Base-by-base conservation (phyloP, 2,113 vertebrate genomes). In the Geococcyx californianus region DNA sequence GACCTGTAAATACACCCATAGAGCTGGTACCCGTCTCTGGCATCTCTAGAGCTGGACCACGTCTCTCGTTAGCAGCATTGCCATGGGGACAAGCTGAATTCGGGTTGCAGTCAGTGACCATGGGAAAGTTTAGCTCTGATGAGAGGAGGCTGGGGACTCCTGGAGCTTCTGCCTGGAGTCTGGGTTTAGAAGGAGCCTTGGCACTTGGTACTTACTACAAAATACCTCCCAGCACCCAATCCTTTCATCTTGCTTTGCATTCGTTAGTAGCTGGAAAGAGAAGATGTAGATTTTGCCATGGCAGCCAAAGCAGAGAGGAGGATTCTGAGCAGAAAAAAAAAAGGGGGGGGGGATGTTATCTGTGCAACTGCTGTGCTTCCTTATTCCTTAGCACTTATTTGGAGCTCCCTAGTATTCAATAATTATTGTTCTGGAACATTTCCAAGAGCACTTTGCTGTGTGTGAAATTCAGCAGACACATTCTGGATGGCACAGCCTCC, bases 321-420 rank as follows among this genome's bases (percentile, higher is more conserved):
- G 80, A 84, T 70, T 86, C 60, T 51, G 33, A 64, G 79, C 79
- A 83, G 79, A 56, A 55, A 85, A 49, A 73, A 64, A 63, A n/a
- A n/a, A n/a, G n/a, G n/a, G n/a, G n/a, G 4, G 1, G 7, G 26
- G 19, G 55, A 69, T 29, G 83, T 28, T 68, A 74, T 80, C 85
- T 49, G 20, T 60, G 42, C 66, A 51, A 84, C 20, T 34, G 56
- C 84, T 93, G 29, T 51, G 56, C 79, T 92, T 90, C 90, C 49
- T 94, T 28, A 16, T 84, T 88, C 91, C 84, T 92, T 88, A 94
- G 62, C 68, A 67, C 56, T 96, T 93, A 88, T 96, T 97, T 96
- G 76, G 85, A 94, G 76, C 73, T 92, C 83, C 69, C 45, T 51
- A 40, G 45, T 78, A 92, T 60, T 83, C 72, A 66, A 34, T 81